These are phyloP conservation scores for Hedya salicella DNA, from an alignment of 2,888 invertebrate species.

Conservation along the genomic window DNA sequence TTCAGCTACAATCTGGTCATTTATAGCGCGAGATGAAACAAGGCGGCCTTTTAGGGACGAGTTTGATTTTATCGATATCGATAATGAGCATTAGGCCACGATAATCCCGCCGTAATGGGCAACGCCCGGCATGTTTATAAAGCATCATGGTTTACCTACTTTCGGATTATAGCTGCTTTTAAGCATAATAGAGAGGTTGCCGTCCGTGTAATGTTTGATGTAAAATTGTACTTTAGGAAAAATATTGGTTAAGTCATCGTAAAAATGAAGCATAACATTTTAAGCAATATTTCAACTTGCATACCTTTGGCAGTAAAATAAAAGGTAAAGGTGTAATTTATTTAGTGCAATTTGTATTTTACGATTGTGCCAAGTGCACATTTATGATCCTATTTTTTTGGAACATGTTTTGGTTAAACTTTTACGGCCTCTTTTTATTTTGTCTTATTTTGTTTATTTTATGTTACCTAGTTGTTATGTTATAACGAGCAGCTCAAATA, in stretches of 20 bases:
- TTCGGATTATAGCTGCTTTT: constrained; percentile 15
- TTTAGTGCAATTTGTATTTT: no score
- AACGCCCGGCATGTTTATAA: constrained; percentile 7
- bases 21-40: constrained; percentile 81
- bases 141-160: constrained; percentile 16
- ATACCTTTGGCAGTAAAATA: no score
- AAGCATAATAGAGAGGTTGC: constrained; percentile 12
- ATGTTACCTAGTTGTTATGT: no score
- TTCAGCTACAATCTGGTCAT: constrained; percentile 81
- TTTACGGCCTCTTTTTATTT: no score
- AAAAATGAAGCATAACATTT: not conserved
- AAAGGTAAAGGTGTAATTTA: no score
- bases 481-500: no score
- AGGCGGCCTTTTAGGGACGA: constrained; percentile 63
- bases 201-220: constrained; percentile 4
- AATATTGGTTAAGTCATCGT: not conserved
- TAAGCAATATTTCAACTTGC: not conserved
- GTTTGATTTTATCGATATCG: constrained; percentile 58
- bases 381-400: no score
- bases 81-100: constrained; percentile 42
- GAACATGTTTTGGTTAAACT: no score
- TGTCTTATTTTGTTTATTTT: no score
- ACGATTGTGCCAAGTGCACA: no score
- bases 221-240: not conserved
- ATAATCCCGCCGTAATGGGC: constrained; percentile 32